Evolutionary conservation across 1,140 invertebrate species (phyloP), one percentile per base, ranked within the genome.

Genomic region (Bombus sylvicola): DNA sequence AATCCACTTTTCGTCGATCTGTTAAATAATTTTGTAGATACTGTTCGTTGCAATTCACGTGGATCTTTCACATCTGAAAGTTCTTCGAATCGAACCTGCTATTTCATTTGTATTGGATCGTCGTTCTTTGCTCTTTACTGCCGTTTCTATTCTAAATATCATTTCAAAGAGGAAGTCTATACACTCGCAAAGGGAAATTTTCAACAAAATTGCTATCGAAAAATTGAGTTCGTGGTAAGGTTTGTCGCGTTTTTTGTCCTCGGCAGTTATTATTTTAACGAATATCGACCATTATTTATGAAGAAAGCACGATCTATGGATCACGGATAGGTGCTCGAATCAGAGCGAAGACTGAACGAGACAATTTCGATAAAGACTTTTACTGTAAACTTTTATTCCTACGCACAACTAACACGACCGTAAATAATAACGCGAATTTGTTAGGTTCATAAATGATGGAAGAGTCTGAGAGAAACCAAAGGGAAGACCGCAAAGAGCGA

Each of bases 271-370:
- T 28, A 12, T 39, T 39, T 25, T 31, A 69, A 69, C 10, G 22
- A 39, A 4, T 4, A 39, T 25, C 25, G 39, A 12, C 10, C 43
- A 22, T 25, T 25, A 6, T 59, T 41, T 6, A 25, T 3, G 28
- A 41, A 59, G 37, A 37, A 25, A 64, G 57, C 57, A 64, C 75
- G 28, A 77, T 41, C 31, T 34, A 25, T 53, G 74, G 53, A 75
- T 75, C 73, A 53, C 34, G 43, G 73, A 43, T 74, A 12, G 69
- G 25, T 74, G 39, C n/a, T 53, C 25, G 34, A 62, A 28, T 77
- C 53, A n/a, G 41, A 62, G 15, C 6, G 15, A 77, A 77, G 75
- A 77, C 75, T 77, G 75, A 77, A 25, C 73, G 31, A 34, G 15
- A 31, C 4, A 74, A 47, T 28, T n/a, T 28, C 15, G 12, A 41